A percentile compares a stretch with the other conserved stretches of the same genome.
Evolutionary conservation across 2,888 invertebrate species (phyloP).

Genomic region (Phalangium opilio): DNA sequence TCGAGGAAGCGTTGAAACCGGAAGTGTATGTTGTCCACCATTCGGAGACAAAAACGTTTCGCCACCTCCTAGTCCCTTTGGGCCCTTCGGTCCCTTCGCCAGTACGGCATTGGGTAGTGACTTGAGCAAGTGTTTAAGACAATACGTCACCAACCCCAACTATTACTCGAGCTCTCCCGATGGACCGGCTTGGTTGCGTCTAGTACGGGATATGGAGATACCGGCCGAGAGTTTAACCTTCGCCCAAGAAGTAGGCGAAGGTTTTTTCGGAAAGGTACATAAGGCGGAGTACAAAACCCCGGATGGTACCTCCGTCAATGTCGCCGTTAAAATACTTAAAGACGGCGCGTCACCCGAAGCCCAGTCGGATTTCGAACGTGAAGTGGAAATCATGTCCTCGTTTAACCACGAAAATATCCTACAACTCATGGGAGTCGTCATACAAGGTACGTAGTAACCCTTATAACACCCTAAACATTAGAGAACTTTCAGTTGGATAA

Average conservation of each 20-base stretch:
- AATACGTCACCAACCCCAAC: slow-evolving; percentile 23
- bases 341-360: slow-evolving; percentile 56
- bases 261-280: slow-evolving; percentile 20
- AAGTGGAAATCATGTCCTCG: slow-evolving; percentile 69
- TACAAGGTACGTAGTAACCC: too few species aligned
- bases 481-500: too few species aligned
- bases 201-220: slow-evolving; percentile 23
- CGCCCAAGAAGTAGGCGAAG: slow-evolving; percentile 21
- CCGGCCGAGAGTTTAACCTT: slow-evolving; percentile 42
- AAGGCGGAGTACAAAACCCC: slow-evolving; percentile 13
- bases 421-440: slow-evolving; percentile 49
- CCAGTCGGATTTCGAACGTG: slow-evolving; percentile 61
- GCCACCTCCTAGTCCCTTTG: too few species aligned
- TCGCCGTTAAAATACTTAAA: slow-evolving; percentile 66
- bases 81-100: too few species aligned
- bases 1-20: too few species aligned
- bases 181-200: slow-evolving; percentile 12
- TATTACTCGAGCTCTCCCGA: slow-evolving; percentile 21
- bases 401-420: slow-evolving; percentile 63
- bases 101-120: slow-evolving; percentile 7
- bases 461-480: too few species aligned
- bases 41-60: too few species aligned
- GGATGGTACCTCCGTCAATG: slow-evolving; percentile 34
- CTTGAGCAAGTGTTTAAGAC: slow-evolving; percentile 19
- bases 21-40: too few species aligned